phyloP scores from a whole-genome alignment of 2,113 vertebrate genomes.

The Paramormyrops kingsleyae region DNA sequence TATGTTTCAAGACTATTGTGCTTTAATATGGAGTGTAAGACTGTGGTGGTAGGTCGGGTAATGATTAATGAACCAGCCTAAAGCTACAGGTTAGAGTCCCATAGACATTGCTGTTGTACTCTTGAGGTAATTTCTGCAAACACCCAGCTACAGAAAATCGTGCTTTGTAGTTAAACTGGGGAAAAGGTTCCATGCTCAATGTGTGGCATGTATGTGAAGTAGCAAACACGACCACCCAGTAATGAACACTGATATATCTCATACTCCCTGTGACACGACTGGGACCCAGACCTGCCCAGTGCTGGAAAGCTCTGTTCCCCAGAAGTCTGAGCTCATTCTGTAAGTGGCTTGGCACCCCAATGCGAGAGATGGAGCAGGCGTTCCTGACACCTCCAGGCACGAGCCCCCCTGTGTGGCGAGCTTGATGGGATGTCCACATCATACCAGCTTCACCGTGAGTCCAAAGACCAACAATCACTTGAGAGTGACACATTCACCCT shows the following conservation, averaged over 20 bases:
- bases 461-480: constrained; percentile 25
- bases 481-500: constrained; percentile 12
- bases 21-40: neutral
- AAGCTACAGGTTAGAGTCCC: neutral
- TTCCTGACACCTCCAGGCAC: neutral
- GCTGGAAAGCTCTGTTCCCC: neutral
- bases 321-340: neutral
- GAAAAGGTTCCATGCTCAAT: neutral
- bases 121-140: neutral
- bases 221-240: neutral
- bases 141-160: neutral
- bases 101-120: neutral
- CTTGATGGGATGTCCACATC: neutral
- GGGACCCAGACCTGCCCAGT: neutral
- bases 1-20: neutral
- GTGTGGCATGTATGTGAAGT: neutral
- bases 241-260: neutral
- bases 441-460: neutral
- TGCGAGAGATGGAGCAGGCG: neutral
- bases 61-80: neutral
- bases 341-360: neutral
- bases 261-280: neutral
- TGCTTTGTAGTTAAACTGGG: neutral
- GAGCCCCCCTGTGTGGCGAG: neutral
- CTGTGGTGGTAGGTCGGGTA: neutral